Evolutionary conservation across 2,888 invertebrate genomes (phyloP).

Genomic region (Himalopsyche kuldschensis): DNA sequence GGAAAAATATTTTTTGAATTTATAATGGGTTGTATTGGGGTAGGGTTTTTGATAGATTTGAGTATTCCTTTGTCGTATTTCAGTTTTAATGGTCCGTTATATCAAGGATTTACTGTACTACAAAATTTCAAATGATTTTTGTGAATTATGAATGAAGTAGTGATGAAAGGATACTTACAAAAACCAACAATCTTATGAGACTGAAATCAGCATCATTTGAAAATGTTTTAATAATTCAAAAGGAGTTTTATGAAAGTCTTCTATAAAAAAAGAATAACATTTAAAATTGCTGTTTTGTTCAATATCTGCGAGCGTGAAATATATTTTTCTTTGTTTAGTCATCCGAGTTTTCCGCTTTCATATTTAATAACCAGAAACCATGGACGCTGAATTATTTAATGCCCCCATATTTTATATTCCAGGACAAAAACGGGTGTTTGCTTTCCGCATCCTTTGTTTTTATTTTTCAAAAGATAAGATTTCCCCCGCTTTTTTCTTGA

Average conservation of each 20-base stretch:
- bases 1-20: too few relatives aligned
- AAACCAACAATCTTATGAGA: not conserved
- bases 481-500: not conserved
- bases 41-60: too few relatives aligned
- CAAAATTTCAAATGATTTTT: not conserved
- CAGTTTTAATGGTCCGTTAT: too few relatives aligned
- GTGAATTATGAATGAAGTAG: not conserved
- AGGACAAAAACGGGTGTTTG: not conserved
- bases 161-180: not conserved
- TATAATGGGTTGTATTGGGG: too few relatives aligned
- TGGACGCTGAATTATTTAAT: not conserved
- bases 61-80: too few relatives aligned
- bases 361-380: slow-evolving; percentile 1
- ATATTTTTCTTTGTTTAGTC: not conserved
- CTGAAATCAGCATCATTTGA: not conserved
- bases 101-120: too few relatives aligned
- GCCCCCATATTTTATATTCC: not conserved
- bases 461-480: not conserved
- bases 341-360: slow-evolving; percentile 1
- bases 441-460: not conserved
- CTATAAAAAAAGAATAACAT: not conserved
- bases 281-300: not conserved
- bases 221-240: not conserved
- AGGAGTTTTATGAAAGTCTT: not conserved
- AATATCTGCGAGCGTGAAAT: not conserved